Percentiles rank a stretch among this genome's conserved stretches.
phyloP scores from a whole-genome alignment of 64 coral and sea anemone genomes.

The Platygyra sinensis region DNA sequence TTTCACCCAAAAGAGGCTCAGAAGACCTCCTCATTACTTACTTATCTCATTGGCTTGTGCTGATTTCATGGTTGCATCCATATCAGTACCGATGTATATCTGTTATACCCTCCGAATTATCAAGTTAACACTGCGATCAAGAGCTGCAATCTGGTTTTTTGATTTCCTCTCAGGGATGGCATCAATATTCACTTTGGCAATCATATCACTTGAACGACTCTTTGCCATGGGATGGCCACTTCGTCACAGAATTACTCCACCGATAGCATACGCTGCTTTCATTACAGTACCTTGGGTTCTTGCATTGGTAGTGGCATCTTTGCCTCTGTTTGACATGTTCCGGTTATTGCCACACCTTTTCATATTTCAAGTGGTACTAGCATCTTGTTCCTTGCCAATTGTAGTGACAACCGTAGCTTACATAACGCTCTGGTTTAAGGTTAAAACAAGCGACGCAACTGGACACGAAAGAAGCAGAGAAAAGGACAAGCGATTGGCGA shows the following conservation, averaged over 20 bases:
- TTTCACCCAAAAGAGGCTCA: not conserved
- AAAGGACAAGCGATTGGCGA: not conserved
- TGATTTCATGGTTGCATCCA: not conserved
- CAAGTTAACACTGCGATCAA: not conserved
- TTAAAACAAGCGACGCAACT: not conserved
- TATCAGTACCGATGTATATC: not conserved
- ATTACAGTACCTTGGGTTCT: not conserved
- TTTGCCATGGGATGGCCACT: not conserved
- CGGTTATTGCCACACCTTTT: not conserved
- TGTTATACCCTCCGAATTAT: not conserved
- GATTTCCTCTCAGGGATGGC: constrained; percentile 2
- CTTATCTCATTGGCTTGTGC: constrained; percentile 3
- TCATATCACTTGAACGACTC: not conserved
- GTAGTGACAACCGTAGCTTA: not conserved
- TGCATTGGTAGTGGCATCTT: not conserved
- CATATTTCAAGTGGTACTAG: not conserved
- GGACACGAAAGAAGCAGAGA: not conserved
- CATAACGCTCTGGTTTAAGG: not conserved
- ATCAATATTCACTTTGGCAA: not conserved
- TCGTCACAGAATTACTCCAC: not conserved
- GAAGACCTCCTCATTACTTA: not conserved
- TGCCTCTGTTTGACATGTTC: not conserved
- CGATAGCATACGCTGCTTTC: not conserved
- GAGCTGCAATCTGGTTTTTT: not conserved
- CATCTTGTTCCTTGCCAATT: not conserved